Conservation (phyloP, 2,113 vertebrate genomes). For the Oncorhynchus clarkii region DNA sequence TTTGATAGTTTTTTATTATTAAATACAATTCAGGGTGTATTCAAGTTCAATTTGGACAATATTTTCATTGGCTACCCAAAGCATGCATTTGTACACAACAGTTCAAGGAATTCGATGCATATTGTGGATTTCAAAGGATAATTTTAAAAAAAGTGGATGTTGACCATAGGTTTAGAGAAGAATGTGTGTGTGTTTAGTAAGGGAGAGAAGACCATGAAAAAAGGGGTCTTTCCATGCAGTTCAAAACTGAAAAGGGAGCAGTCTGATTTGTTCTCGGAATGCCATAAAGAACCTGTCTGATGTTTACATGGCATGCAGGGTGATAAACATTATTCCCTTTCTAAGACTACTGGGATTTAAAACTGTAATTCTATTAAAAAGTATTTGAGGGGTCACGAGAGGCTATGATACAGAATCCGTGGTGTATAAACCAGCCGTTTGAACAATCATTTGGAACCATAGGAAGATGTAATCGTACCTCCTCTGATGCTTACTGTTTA, state of each 20-base stretch:
- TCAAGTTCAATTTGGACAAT: background rate
- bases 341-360: slow-evolving; percentile 78
- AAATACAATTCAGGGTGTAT: background rate
- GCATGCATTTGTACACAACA: no score
- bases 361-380: slow-evolving; percentile 82
- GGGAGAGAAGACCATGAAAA: no score
- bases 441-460: slow-evolving; percentile 78
- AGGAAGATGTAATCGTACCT: slow-evolving; percentile 80
- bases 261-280: background rate
- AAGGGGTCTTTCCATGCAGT: background rate
- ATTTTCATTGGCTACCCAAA: no score
- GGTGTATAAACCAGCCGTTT: slow-evolving; percentile 72
- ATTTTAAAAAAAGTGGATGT: no score
- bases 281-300: slow-evolving; percentile 48
- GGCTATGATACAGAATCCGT: slow-evolving; percentile 81
- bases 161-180: background rate
- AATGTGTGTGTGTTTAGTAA: background rate
- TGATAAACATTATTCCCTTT: slow-evolving; percentile 67
- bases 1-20: no score
- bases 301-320: slow-evolving; percentile 43
- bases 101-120: no score
- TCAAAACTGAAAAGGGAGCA: slow-evolving; percentile 7
- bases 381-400: slow-evolving; percentile 78
- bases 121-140: no score
- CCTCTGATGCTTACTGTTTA: slow-evolving; percentile 70